Conservation (phyloP, 2,797 vertebrate species). For the Poecilia wingei region DNA sequence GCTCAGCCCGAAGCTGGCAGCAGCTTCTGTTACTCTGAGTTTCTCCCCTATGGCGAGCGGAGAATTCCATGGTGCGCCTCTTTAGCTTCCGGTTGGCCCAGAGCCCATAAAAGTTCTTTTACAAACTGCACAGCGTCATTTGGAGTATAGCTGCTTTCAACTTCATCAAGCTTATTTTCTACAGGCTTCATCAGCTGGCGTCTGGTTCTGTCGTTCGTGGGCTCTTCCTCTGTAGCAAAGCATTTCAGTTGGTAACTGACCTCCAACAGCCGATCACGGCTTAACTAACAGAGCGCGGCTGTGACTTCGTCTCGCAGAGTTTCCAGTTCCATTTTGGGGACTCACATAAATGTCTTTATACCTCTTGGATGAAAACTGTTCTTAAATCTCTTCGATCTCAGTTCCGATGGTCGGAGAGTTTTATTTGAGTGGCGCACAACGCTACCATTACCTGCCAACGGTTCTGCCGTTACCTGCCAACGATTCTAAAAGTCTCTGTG, state of each 20-base stretch:
- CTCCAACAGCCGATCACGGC: neutral
- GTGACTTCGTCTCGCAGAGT: too few relatives aligned
- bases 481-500: too few relatives aligned
- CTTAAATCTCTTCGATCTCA: neutral
- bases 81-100: neutral
- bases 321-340: too few relatives aligned
- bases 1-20: too few relatives aligned
- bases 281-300: too few relatives aligned
- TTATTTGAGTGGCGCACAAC: neutral
- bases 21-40: too few relatives aligned
- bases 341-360: too few relatives aligned
- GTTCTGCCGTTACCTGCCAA: too few relatives aligned
- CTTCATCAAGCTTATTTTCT: neutral
- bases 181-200: neutral
- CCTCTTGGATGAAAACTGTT: neutral
- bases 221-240: neutral
- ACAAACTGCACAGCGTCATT: neutral
- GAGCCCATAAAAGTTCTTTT: neutral
- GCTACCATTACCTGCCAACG: neutral
- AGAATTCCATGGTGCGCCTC: too few relatives aligned
- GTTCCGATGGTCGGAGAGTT: neutral
- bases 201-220: neutral
- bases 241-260: neutral
- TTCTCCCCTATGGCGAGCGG: too few relatives aligned
- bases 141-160: neutral